Evolutionary conservation across 1,140 invertebrate species (phyloP).

Genomic region (Apis cerana): DNA sequence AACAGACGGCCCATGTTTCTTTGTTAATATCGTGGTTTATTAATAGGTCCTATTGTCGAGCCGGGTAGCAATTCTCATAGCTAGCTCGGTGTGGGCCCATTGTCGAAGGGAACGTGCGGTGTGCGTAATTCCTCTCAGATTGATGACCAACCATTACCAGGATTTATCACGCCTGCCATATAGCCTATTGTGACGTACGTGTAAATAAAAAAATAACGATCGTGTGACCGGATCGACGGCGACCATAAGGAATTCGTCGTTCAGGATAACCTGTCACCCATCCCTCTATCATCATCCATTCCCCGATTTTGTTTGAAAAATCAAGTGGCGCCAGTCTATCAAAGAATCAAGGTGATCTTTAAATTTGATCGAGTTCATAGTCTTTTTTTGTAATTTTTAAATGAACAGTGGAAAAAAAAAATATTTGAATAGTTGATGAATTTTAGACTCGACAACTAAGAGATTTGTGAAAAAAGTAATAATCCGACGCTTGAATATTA

Average conservation of each 20-base stretch:
- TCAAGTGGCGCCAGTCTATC: slow-evolving; percentile 4
- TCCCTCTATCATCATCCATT: slow-evolving; percentile 3
- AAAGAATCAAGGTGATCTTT: background rate
- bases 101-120: slow-evolving; percentile 63
- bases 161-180: slow-evolving; percentile 74
- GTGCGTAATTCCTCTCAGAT: slow-evolving; percentile 71
- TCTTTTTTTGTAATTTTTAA: background rate
- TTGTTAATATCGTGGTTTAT: slow-evolving; percentile 64
- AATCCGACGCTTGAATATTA: too few relatives aligned
- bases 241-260: slow-evolving; percentile 32
- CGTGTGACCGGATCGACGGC: slow-evolving; percentile 46
- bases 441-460: background rate
- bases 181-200: slow-evolving; percentile 63
- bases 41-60: slow-evolving; percentile 57
- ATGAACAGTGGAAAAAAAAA: background rate
- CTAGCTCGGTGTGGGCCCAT: slow-evolving; percentile 59
- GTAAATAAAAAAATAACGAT: slow-evolving; percentile 66
- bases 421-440: too few relatives aligned
- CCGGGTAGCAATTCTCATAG: slow-evolving; percentile 38
- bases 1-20: slow-evolving; percentile 38
- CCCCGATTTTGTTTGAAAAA: slow-evolving; percentile 36
- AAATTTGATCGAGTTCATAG: background rate
- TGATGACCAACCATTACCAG: slow-evolving; percentile 75
- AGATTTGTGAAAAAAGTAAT: too few relatives aligned
- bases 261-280: slow-evolving; percentile 17